phyloP scores from a whole-genome alignment of 1,140 invertebrate genomes.

The Drosophila parabipectinata region DNA sequence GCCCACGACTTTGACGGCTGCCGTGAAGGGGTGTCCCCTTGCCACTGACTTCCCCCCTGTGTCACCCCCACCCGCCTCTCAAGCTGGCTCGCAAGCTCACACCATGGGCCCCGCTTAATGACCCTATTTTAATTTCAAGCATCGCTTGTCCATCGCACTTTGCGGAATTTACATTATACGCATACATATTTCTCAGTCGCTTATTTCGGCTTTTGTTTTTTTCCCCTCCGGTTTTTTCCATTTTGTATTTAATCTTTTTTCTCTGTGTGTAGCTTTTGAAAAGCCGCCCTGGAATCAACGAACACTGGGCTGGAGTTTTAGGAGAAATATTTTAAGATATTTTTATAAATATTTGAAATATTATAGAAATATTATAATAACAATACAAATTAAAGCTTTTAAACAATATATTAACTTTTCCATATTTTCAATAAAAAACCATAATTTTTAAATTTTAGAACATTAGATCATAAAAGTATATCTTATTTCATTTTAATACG shows the following conservation, averaged over 20 bases:
- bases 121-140: constrained; percentile 81
- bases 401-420: too few relatives aligned
- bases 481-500: too few relatives aligned
- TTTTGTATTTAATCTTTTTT: constrained; percentile 25
- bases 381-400: too few relatives aligned
- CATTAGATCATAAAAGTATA: too few relatives aligned
- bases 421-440: too few relatives aligned
- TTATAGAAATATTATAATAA: background rate
- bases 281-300: constrained; percentile 49
- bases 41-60: constrained; percentile 6
- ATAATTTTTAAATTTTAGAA: too few relatives aligned
- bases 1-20: constrained; percentile 18
- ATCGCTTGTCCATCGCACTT: constrained; percentile 80
- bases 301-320: constrained; percentile 12
- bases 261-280: constrained; percentile 66
- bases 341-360: too few relatives aligned
- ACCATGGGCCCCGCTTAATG: constrained; percentile 68
- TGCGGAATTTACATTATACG: constrained; percentile 80
- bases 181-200: constrained; percentile 60
- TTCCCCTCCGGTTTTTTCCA: constrained; percentile 13
- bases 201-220: constrained; percentile 41
- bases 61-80: background rate
- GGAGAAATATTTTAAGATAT: background rate
- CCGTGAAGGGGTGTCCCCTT: background rate
- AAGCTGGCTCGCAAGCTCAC: constrained; percentile 24